phyloP scores from a whole-genome alignment of 2,888 invertebrate species.

The Pyrocoelia pectoralis region DNA sequence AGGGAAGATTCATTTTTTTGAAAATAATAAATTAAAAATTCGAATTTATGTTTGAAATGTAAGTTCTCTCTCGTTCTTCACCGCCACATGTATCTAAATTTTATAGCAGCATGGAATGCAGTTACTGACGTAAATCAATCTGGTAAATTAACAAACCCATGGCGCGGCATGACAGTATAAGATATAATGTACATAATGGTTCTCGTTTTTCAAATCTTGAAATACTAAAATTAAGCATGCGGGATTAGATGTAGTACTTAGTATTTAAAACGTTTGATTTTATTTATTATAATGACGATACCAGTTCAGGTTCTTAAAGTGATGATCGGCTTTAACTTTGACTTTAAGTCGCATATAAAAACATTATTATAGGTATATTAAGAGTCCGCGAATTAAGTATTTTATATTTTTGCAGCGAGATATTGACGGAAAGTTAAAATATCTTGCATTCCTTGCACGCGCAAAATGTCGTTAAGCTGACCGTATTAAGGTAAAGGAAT shows the following conservation, averaged over 20 bases:
- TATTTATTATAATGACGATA: conserved; percentile 1
- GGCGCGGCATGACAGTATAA: conserved; percentile 36
- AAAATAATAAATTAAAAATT: conserved; percentile 39
- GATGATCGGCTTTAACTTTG: no score
- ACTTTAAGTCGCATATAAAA: no score
- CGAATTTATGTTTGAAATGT: conserved; percentile 42
- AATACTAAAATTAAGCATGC: conserved; percentile 5
- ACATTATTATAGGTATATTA: no score
- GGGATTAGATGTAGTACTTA: background rate
- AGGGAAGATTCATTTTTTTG: conserved; percentile 22
- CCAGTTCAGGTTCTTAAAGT: background rate
- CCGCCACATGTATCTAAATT: conserved; percentile 54
- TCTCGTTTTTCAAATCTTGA: conserved; percentile 28
- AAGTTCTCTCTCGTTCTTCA: conserved; percentile 50
- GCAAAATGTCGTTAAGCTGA: conserved; percentile 9
- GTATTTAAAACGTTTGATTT: background rate
- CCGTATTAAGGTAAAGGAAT: conserved; percentile 4
- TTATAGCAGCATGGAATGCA: conserved; percentile 56
- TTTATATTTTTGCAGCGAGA: background rate
- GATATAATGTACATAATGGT: conserved; percentile 29
- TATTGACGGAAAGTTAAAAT: conserved; percentile 3
- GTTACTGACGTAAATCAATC: conserved; percentile 58
- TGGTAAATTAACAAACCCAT: conserved; percentile 54
- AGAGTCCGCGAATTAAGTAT: no score
- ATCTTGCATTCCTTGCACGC: background rate